These are phyloP conservation scores for Staurois parvus DNA, from an alignment of 2,797 vertebrate genomes.

Conservation along the genomic window DNA sequence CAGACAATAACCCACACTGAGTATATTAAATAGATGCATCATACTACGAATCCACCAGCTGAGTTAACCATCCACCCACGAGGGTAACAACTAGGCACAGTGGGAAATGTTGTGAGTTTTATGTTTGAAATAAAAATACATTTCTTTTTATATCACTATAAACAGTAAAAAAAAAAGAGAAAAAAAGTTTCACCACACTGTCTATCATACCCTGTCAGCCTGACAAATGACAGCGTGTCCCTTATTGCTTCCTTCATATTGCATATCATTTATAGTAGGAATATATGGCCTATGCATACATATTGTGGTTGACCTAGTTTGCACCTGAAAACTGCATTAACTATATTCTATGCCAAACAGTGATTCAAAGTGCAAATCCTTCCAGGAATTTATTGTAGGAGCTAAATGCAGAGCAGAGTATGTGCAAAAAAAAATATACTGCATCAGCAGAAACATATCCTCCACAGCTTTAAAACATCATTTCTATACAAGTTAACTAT, in stretches of 20 bases:
- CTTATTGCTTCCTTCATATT: slow-evolving; percentile 10
- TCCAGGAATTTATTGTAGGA: slow-evolving; percentile 35
- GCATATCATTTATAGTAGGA: slow-evolving; percentile 20
- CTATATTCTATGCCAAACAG: slow-evolving; percentile 38
- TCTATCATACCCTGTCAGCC: neutral
- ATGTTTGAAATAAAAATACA: neutral
- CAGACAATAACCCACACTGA: neutral
- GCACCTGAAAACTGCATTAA: slow-evolving; percentile 44
- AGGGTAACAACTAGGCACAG: neutral
- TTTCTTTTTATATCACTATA: neutral
- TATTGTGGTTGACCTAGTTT: slow-evolving; percentile 48
- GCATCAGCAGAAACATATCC: neutral
- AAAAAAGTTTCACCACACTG: neutral
- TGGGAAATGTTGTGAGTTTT: neutral
- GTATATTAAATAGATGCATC: neutral
- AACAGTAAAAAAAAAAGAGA: neutral
- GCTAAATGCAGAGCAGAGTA: slow-evolving; percentile 25
- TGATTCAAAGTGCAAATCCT: slow-evolving; percentile 42
- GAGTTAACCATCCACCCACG: neutral
- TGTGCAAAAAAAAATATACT: slow-evolving; percentile 42
- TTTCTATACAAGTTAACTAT: slow-evolving; percentile 4
- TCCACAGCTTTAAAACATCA: slow-evolving; percentile 2
- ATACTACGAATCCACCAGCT: neutral
- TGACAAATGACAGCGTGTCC: slow-evolving; percentile 10
- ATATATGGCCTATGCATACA: slow-evolving; percentile 14